Evolutionary conservation across 2,113 vertebrate species (phyloP).

Genomic region (Ia io): DNA sequence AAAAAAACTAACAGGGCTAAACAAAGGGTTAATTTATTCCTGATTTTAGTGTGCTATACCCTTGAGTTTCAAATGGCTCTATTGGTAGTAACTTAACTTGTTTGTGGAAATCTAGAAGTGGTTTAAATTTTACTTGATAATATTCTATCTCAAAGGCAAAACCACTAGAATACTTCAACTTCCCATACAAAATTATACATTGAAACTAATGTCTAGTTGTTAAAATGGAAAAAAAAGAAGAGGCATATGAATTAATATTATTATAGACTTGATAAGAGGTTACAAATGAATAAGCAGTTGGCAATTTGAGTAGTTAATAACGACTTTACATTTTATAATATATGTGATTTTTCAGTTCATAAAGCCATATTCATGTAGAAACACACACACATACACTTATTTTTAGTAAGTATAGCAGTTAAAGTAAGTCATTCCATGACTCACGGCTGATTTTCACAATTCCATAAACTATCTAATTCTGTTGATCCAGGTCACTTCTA

Average conservation of each 20-base stretch:
- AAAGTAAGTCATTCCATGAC: background rate
- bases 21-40: background rate
- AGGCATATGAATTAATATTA: background rate
- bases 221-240: constrained; percentile 14
- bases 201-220: background rate
- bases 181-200: background rate
- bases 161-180: background rate
- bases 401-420: background rate
- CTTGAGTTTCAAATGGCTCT: background rate
- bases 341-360: background rate
- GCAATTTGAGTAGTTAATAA: constrained; percentile 37
- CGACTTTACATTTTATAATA: constrained; percentile 32
- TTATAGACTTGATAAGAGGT: constrained; percentile 15
- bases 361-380: background rate
- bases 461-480: background rate
- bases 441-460: background rate
- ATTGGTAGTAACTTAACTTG: background rate
- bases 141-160: constrained; percentile 24
- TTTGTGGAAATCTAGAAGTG: background rate
- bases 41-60: background rate
- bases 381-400: background rate
- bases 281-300: constrained; percentile 6
- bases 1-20: background rate
- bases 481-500: background rate
- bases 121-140: constrained; percentile 3